phyloP scores from a whole-genome alignment of 2,797 vertebrate species.

The Fistularia tabacaria region DNA sequence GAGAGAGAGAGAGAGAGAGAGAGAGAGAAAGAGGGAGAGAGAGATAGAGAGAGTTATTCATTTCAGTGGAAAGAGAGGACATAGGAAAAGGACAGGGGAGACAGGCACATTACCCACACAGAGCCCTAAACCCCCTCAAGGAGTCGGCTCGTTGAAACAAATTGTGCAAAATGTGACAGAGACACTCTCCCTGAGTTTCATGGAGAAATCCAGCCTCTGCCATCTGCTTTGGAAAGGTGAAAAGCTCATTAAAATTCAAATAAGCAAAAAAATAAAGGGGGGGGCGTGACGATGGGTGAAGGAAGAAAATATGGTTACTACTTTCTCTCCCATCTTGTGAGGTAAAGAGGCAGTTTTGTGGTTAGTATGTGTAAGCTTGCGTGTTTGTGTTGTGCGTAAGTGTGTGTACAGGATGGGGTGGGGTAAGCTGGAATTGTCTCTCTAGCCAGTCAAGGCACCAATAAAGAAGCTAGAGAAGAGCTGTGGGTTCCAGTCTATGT shows the following conservation, averaged over 20 bases:
- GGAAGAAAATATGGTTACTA: constrained; percentile 23
- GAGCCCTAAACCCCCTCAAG: constrained; percentile 68
- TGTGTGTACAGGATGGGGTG: too few relatives aligned
- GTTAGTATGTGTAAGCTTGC: constrained; percentile 1
- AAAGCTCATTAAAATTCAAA: constrained; percentile 79
- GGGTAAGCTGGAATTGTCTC: too few relatives aligned
- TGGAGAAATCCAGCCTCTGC: constrained; percentile 69
- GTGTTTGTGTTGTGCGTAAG: too few relatives aligned
- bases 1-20: constrained; percentile 26
- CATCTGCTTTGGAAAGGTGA: constrained; percentile 77
- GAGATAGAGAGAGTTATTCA: constrained; percentile 13
- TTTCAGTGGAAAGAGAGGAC: constrained; percentile 49
- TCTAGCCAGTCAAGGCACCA: constrained; percentile 32
- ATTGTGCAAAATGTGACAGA: constrained; percentile 71
- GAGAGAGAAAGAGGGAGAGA: constrained; percentile 32
- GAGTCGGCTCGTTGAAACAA: constrained; percentile 73
- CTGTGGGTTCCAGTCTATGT: constrained; percentile 12
- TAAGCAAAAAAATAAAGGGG: constrained; percentile 40
- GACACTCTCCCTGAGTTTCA: constrained; percentile 67
- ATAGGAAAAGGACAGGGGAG: constrained; percentile 11
- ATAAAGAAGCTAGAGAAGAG: constrained; percentile 35
- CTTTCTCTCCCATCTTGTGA: constrained; percentile 50
- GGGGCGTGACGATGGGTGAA: constrained; percentile 26
- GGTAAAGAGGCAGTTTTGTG: constrained; percentile 65
- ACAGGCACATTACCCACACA: constrained; percentile 37